phyloP scores from a whole-genome alignment of 2,888 invertebrate species.

The Synergus japonicus region DNA sequence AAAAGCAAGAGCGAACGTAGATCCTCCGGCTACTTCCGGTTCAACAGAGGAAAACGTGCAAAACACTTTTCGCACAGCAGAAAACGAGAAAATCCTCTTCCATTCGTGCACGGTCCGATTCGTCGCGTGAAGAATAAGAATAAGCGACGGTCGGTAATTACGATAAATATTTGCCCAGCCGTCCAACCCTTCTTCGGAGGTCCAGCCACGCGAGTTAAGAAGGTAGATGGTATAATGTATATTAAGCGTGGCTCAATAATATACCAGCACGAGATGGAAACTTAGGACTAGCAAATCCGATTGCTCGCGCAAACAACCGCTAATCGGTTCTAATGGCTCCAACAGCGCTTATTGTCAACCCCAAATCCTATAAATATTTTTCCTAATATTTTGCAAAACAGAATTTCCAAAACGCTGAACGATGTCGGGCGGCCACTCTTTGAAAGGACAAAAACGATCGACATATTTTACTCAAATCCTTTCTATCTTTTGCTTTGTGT shows the following conservation, averaged over 20 bases:
- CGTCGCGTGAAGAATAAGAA: conserved; percentile 46
- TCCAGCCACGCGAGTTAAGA: conserved; percentile 71
- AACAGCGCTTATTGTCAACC: conserved; percentile 42
- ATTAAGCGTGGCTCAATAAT: conserved; percentile 51
- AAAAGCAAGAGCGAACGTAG: conserved; percentile 47
- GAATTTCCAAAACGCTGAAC: conserved; percentile 48
- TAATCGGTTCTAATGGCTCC: conserved; percentile 67
- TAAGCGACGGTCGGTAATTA: conserved; percentile 68
- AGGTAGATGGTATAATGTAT: conserved; percentile 49
- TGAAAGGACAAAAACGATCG: conserved; percentile 42
- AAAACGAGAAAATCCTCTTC: conserved; percentile 62
- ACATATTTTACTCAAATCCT: conserved; percentile 34
- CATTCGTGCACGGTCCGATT: conserved; percentile 51
- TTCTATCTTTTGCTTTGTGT: conserved; percentile 35
- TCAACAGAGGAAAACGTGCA: conserved; percentile 51
- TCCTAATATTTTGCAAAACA: conserved; percentile 71
- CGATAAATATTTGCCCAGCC: conserved; percentile 77
- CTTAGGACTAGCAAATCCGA: conserved; percentile 51
- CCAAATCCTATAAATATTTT: conserved; percentile 75
- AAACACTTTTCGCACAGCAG: conserved; percentile 48
- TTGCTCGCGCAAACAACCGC: conserved; percentile 57
- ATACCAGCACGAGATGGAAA: conserved; percentile 46
- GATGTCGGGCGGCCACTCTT: conserved; percentile 46
- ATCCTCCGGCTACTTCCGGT: conserved; percentile 63
- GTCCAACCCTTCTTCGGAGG: conserved; percentile 72